Evolutionary conservation across 2,888 invertebrate species (phyloP).

Genomic region (Rotaria magnacalcarata): DNA sequence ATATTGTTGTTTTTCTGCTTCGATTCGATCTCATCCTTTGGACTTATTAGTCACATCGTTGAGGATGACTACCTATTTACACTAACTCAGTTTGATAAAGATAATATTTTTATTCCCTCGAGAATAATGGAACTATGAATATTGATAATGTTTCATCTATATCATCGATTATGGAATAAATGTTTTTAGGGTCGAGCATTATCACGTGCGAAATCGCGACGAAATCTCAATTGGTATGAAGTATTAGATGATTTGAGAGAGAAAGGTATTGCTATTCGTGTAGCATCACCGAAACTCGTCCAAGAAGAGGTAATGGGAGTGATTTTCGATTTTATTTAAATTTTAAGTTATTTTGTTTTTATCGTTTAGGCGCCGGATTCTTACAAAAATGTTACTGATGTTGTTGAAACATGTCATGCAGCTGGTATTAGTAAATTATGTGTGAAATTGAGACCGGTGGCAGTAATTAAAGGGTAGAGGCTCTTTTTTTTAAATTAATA

Average conservation of each 20-base stretch:
- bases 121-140: too few species aligned
- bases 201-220: constrained; percentile 89
- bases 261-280: constrained; percentile 84
- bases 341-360: neutral
- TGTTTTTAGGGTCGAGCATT: constrained; percentile 75
- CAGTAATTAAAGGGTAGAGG: constrained; percentile 88
- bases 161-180: too few species aligned
- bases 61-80: too few species aligned
- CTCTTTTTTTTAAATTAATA: neutral
- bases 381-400: constrained; percentile 98
- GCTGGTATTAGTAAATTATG: constrained; percentile 95
- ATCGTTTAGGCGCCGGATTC: constrained; percentile 77
- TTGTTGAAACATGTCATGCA: constrained; percentile 92
- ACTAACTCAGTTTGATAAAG: too few species aligned
- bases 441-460: constrained; percentile 90
- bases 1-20: too few species aligned
- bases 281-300: constrained; percentile 95
- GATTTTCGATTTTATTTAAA: too few species aligned
- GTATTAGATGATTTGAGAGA: constrained; percentile 77
- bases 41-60: too few species aligned
- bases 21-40: too few species aligned
- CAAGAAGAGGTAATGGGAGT: constrained; percentile 75
- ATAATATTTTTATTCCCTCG: too few species aligned
- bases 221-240: constrained; percentile 85
- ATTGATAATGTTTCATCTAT: too few species aligned